Base-by-base conservation (phyloP, 1,140 invertebrate species). In the Rhagoletis pomonella region DNA sequence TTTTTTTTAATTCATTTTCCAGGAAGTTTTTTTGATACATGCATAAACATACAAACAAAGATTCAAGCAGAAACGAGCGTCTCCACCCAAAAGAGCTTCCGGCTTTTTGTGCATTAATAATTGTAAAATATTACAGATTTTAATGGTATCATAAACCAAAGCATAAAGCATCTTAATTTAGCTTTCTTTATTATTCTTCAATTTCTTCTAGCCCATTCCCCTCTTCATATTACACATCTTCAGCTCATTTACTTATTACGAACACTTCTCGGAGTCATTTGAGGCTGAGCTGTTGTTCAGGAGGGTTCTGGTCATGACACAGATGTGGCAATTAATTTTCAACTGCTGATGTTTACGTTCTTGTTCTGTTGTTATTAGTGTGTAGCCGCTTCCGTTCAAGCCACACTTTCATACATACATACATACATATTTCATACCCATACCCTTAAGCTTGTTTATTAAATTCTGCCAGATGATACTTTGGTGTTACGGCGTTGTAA, bases 91-190 rank as follows among this genome's bases (percentile, higher is more conserved):
- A 29, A 29, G 29, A 29, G 42, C 67, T 73, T 73, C 14, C 42
- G 39, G 42, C 42, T 47, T 73, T 73, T 4, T 47, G 67, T 4
- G 39, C 67, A 42, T 29, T 29, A 29, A 29, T 47, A 73, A 73
- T 73, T 73, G 67, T 47, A 42, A 73, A 44, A 17, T 73, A 17
- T 29, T 12, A 73, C 14, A 5, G 17, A 73, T 44, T 73, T 73
- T 73, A 73, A 44, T 73, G 44, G 67, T 42, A 44, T 44, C 67
- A 73, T 73, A 73, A 73, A 73, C 67, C 39, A 73, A 44, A 73
- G 44, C 12, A 73, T 73, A 44, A 73, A 73, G 67, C 42, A 17
- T 42, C 42, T 14, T 47, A 73, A 73, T 73, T 29, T 73, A 5
- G 64, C 64, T 19, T 2, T 12, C 19, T 39, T 42, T n/a, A 19